These are phyloP conservation scores for Galago senegalensis DNA, from an alignment of 2,797 vertebrate species.

Conservation along the genomic window DNA sequence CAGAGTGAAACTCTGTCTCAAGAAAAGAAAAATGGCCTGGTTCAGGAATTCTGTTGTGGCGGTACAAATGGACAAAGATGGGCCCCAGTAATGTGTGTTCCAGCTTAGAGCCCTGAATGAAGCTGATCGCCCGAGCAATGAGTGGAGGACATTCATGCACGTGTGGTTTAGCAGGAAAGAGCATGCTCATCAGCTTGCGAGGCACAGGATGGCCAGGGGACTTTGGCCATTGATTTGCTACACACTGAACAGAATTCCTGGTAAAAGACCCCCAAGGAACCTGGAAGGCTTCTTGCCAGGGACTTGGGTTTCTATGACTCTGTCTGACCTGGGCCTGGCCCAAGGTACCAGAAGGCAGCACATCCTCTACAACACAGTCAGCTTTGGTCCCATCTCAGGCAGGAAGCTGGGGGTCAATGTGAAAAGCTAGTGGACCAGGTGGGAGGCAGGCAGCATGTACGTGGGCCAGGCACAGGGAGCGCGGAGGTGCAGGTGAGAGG, in stretches of 20 bases:
- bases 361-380: neutral
- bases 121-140: neutral
- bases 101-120: too few species aligned
- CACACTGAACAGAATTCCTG: neutral
- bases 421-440: neutral
- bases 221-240: neutral
- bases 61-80: neutral
- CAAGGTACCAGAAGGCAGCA: neutral
- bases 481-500: neutral
- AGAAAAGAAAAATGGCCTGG: too few species aligned
- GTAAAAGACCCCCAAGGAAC: neutral
- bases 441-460: neutral
- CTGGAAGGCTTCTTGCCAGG: neutral
- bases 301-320: neutral
- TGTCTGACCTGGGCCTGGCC: neutral
- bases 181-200: neutral
- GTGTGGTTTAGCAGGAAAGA: neutral
- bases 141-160: fast-evolving
- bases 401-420: neutral
- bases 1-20: too few species aligned
- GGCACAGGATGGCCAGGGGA: too few species aligned
- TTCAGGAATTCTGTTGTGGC: neutral
- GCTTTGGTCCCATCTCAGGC: fast-evolving
- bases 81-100: neutral
- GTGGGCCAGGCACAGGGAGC: neutral